Evolutionary conservation across 2,797 vertebrate species (phyloP).

Genomic region (Zenarchopterus dispar): DNA sequence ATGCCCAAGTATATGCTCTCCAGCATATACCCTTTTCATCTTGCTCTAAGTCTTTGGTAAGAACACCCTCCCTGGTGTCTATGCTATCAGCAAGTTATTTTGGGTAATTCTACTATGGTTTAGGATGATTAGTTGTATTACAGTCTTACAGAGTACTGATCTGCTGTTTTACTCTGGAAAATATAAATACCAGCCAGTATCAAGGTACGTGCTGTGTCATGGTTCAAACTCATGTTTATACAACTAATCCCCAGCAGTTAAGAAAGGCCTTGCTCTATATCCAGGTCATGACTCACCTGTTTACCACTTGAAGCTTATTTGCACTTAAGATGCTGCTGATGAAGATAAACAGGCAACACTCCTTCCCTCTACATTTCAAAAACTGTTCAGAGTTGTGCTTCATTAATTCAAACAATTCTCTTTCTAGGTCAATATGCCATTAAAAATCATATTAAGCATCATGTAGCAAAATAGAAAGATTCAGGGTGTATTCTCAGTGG

Average conservation of each 20-base stretch:
- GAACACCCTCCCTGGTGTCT: too few species aligned
- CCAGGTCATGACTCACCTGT: slow-evolving; percentile 49
- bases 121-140: too few species aligned
- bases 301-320: slow-evolving; percentile 43
- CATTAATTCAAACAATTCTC: slow-evolving; percentile 2
- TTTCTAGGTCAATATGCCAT: slow-evolving; percentile 3
- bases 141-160: too few species aligned
- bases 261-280: slow-evolving; percentile 20
- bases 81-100: too few species aligned
- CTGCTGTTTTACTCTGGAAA: slow-evolving; percentile 4
- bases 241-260: slow-evolving; percentile 42
- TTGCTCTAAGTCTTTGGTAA: too few species aligned
- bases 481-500: background rate
- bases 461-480: slow-evolving; percentile 3
- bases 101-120: too few species aligned
- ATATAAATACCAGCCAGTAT: slow-evolving; percentile 10
- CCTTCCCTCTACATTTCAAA: slow-evolving; percentile 12
- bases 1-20: too few species aligned
- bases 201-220: slow-evolving; percentile 16
- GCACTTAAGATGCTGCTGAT: slow-evolving; percentile 33
- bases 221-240: slow-evolving; percentile 49
- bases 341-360: slow-evolving; percentile 33
- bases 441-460: slow-evolving; percentile 7
- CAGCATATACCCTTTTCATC: too few species aligned
- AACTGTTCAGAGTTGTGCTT: slow-evolving; percentile 6